Evolutionary conservation across 2,888 invertebrate genomes (phyloP).

Genomic region (Torymus aiolomorphi): DNA sequence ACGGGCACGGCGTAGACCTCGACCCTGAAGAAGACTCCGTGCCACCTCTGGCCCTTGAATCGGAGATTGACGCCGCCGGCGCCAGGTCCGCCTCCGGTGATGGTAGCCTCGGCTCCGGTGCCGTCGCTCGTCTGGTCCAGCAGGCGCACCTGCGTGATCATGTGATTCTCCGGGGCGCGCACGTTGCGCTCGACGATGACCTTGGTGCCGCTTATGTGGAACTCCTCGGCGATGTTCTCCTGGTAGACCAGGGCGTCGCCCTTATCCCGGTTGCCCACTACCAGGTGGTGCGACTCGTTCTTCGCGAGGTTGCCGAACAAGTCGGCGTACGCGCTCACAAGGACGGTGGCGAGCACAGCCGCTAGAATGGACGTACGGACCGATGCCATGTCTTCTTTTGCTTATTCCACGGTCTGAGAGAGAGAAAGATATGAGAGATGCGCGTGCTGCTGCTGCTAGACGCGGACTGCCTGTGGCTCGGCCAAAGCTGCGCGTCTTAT

Average conservation of each 20-base stretch:
- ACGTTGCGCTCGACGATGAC: background rate
- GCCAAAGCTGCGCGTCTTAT: no score
- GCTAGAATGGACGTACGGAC: no score
- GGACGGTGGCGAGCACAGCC: no score
- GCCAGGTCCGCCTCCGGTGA: conserved; percentile 14
- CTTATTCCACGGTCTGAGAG: no score
- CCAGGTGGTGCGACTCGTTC: conserved; percentile 1
- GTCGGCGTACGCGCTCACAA: no score
- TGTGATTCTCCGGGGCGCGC: background rate
- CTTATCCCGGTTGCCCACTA: background rate
- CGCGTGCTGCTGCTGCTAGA: no score
- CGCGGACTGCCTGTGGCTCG: no score
- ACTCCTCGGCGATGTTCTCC: conserved; percentile 11
- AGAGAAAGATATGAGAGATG: no score
- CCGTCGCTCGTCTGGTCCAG: conserved; percentile 7
- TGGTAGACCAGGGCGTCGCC: conserved; percentile 4
- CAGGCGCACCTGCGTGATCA: background rate
- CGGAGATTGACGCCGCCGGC: background rate
- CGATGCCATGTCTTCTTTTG: no score
- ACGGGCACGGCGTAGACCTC: background rate
- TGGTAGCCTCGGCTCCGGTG: conserved; percentile 10
- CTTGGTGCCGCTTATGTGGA: background rate
- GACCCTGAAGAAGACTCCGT: conserved; percentile 11
- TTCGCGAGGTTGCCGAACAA: no score
- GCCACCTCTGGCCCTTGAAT: conserved; percentile 21